phyloP scores from a whole-genome alignment of 2,113 vertebrate genomes.

The Fulica atra region DNA sequence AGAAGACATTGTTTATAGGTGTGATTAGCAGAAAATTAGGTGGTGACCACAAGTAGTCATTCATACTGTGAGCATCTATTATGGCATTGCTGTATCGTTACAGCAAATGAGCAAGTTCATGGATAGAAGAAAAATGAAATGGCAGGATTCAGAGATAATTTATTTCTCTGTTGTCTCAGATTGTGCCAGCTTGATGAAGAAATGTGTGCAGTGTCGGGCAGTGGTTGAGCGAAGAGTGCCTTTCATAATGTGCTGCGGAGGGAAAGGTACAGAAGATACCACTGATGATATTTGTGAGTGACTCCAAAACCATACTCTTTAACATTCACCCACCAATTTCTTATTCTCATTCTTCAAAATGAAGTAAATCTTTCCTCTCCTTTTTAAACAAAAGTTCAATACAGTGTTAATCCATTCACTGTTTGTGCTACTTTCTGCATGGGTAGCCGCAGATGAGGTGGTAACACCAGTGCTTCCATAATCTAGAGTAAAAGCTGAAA shows the following conservation, averaged over 20 bases:
- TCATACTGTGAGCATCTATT: neutral
- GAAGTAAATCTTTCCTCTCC: neutral
- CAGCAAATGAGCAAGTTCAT: neutral
- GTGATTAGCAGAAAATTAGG: neutral
- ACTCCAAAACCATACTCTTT: constrained; percentile 56
- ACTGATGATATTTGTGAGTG: constrained; percentile 95
- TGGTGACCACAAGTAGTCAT: neutral
- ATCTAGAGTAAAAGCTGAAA: neutral
- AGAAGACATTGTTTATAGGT: neutral
- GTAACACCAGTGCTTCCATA: neutral
- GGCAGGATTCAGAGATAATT: neutral
- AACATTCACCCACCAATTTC: neutral
- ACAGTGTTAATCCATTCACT: neutral
- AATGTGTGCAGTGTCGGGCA: constrained; percentile 97
- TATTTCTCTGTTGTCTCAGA: constrained; percentile 73
- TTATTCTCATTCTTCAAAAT: neutral
- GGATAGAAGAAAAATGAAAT: neutral
- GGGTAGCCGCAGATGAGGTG: neutral
- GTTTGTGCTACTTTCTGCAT: neutral
- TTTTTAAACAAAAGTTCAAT: neutral
- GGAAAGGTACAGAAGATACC: constrained; percentile 95
- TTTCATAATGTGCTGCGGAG: constrained; percentile 95
- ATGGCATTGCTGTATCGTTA: neutral
- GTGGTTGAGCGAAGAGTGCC: constrained; percentile 95
- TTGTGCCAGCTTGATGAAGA: constrained; percentile 98